Conservation (phyloP, 2,113 vertebrate genomes). For the Limnothrissa miodon region DNA sequence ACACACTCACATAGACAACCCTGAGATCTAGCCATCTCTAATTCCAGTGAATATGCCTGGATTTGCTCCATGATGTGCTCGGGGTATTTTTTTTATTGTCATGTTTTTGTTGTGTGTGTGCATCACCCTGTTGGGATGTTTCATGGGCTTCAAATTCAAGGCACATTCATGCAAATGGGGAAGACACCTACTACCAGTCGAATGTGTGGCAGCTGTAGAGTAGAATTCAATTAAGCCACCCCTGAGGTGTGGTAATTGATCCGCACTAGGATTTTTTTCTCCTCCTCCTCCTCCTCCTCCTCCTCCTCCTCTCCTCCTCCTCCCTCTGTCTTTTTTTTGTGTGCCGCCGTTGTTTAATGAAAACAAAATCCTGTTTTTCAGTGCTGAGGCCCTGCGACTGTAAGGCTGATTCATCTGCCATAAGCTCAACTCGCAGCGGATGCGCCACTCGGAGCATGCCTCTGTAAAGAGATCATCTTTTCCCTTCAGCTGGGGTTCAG, state of each 20-base stretch:
- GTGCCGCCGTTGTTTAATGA: conserved; percentile 62
- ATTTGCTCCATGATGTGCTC: conserved; percentile 27
- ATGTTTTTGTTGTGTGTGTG: conserved; percentile 41
- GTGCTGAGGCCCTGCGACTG: conserved; percentile 62
- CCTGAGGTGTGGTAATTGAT: conserved; percentile 58
- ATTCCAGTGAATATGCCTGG: conserved; percentile 38
- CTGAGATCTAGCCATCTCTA: conserved; percentile 32
- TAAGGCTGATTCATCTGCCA: conserved; percentile 68
- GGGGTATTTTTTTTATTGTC: conserved; percentile 22
- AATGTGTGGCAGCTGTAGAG: conserved; percentile 51
- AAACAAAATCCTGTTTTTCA: conserved; percentile 67
- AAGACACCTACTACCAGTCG: conserved; percentile 53
- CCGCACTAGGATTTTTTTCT: conserved; percentile 43
- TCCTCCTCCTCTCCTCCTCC: conserved; percentile 13
- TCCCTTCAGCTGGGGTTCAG: conserved; percentile 48
- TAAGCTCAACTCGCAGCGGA: conserved; percentile 62
- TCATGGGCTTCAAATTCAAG: conserved; percentile 44
- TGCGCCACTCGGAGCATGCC: conserved; percentile 57
- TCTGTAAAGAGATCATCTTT: conserved; percentile 60
- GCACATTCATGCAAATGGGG: conserved; percentile 53
- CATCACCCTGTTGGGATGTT: conserved; percentile 50
- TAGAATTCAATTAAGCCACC: conserved; percentile 57
- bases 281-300: background rate
- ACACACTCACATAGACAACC: conserved; percentile 28
- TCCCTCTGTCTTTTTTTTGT: conserved; percentile 37